Percentiles rank a stretch among this genome's conserved stretches.
Evolutionary conservation across 2,888 invertebrate species (phyloP).

Genomic region (Cataglyphis livida): DNA sequence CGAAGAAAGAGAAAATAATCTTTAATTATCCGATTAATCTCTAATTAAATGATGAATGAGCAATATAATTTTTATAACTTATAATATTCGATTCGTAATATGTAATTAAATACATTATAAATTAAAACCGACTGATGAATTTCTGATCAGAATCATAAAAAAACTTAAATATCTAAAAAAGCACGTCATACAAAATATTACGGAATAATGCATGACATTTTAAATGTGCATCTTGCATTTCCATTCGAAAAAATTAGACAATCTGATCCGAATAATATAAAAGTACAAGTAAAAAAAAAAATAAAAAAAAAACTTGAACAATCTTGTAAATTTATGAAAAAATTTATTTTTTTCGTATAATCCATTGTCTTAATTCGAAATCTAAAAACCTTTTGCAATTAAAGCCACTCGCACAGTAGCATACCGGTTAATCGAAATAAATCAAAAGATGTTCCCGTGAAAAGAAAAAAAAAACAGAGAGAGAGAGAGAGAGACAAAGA

Average conservation of each 20-base stretch:
- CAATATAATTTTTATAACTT: not conserved
- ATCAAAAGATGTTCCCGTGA: conserved; percentile 19
- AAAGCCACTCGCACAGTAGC: not conserved
- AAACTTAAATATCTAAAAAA: not conserved
- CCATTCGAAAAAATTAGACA: not conserved
- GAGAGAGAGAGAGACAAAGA: not conserved
- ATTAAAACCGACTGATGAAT: not conserved
- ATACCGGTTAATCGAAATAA: not conserved
- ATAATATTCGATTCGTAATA: not conserved
- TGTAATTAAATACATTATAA: not conserved
- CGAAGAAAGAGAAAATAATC: not conserved
- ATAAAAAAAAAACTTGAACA: not conserved
- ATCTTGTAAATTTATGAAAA: conserved; percentile 3
- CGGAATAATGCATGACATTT: not conserved
- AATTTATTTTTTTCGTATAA: not conserved
- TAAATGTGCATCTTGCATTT: not conserved
- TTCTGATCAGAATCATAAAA: not conserved
- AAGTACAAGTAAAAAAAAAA: not conserved
- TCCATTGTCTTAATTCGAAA: conserved; percentile 12
- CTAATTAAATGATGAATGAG: not conserved
- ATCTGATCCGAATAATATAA: not conserved
- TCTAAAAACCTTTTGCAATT: not conserved
- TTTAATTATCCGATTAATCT: not conserved
- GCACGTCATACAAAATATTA: not conserved
- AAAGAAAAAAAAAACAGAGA: not conserved